Percentiles rank a stretch among this genome's conserved stretches.
Conservation (phyloP, 2,113 vertebrate species). For the Scortum barcoo region DNA sequence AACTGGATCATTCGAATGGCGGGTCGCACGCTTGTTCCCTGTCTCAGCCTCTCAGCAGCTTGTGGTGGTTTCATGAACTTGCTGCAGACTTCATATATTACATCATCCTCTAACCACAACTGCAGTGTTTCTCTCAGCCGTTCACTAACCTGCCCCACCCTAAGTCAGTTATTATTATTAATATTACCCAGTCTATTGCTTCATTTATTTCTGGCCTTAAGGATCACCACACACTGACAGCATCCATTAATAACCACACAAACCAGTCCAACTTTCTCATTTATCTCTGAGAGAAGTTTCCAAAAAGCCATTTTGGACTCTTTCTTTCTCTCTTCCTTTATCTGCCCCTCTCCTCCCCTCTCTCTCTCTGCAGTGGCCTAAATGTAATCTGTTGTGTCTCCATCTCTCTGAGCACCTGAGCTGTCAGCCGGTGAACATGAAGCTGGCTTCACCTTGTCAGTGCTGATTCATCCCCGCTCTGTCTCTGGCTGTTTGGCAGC, state of each 20-base stretch:
- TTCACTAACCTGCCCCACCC: no score
- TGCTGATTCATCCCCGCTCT: slow-evolving; percentile 76
- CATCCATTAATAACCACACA: neutral
- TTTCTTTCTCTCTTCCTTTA: slow-evolving; percentile 2
- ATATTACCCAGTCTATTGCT: neutral
- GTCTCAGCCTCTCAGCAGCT: no score
- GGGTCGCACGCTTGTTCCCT: no score
- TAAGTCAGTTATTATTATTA: no score
- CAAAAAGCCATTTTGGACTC: slow-evolving; percentile 48
- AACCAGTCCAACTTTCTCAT: slow-evolving; percentile 26
- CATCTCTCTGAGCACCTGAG: slow-evolving; percentile 80
- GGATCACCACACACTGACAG: neutral
- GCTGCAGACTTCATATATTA: no score
- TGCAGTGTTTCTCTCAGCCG: no score
- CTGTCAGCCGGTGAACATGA: slow-evolving; percentile 74
- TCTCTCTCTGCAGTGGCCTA: slow-evolving; percentile 60
- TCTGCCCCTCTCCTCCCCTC: neutral
- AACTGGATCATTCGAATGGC: no score
- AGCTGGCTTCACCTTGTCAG: slow-evolving; percentile 76
- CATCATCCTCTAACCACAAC: no score
- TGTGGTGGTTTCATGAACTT: no score
- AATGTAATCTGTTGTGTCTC: slow-evolving; percentile 80
- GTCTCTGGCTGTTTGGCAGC: slow-evolving; percentile 77
- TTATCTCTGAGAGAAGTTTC: slow-evolving; percentile 52
- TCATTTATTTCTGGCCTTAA: no score